Evolutionary conservation across 2,888 invertebrate genomes (phyloP).

Genomic region (Leucozona laternaria): DNA sequence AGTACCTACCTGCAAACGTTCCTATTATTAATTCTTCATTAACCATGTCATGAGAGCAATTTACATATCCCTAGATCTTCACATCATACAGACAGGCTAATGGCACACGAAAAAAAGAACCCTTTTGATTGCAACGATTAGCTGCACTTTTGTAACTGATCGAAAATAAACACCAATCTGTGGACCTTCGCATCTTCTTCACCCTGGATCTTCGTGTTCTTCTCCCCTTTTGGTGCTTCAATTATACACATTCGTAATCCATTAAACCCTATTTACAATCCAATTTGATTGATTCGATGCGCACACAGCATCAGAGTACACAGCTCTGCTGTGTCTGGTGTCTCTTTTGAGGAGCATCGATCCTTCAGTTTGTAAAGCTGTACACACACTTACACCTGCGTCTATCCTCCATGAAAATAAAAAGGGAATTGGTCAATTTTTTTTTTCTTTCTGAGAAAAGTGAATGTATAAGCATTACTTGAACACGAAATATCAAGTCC

Average conservation of each 20-base stretch:
- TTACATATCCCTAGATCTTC: constrained; percentile 50
- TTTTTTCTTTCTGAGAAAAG: constrained; percentile 15
- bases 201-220: constrained; percentile 27
- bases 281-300: constrained; percentile 75
- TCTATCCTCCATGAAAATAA: not conserved
- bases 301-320: constrained; percentile 25
- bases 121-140: constrained; percentile 58
- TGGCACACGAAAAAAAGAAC: constrained; percentile 26
- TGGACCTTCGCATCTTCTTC: constrained; percentile 16
- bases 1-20: not conserved
- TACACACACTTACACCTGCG: constrained; percentile 11
- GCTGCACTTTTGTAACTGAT: constrained; percentile 52
- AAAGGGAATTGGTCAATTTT: not conserved
- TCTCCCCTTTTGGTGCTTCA: constrained; percentile 11
- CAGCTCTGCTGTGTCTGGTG: constrained; percentile 4
- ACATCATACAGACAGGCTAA: constrained; percentile 1
- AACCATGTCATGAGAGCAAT: constrained; percentile 65
- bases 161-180: constrained; percentile 55
- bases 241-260: constrained; percentile 68
- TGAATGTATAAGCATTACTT: constrained; percentile 36
- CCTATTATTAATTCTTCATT: constrained; percentile 51
- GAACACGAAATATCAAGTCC: constrained; percentile 20
- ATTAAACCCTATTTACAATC: constrained; percentile 71
- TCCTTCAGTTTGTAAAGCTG: not conserved
- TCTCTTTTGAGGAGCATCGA: constrained; percentile 22